Conservation (phyloP, 2,888 invertebrate genomes). For the Branchipolynoe longqiensis region DNA sequence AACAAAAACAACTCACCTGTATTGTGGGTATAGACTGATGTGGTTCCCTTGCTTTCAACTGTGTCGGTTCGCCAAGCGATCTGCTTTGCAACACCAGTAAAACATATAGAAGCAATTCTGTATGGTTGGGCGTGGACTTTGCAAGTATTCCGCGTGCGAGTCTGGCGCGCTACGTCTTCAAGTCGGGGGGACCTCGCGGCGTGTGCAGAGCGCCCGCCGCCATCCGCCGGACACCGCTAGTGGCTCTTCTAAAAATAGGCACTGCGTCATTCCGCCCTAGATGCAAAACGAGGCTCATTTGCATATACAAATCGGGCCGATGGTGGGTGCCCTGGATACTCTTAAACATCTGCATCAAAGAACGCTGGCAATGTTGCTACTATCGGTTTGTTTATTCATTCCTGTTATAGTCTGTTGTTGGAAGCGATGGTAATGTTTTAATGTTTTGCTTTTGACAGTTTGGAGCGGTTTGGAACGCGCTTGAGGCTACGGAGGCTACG, state of each 20-base stretch:
- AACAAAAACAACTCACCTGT: too few relatives aligned
- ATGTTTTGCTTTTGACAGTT: too few relatives aligned
- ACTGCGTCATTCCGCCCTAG: neutral
- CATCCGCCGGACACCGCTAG: neutral
- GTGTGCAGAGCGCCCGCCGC: neutral
- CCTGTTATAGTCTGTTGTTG: neutral
- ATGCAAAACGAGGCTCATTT: neutral
- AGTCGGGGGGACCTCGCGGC: neutral
- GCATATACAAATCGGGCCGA: neutral
- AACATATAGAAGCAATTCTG: neutral
- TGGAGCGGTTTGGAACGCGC: too few relatives aligned
- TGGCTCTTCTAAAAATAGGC: conserved; percentile 28
- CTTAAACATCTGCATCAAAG: neutral
- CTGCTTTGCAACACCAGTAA: neutral
- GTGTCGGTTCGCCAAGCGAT: neutral
- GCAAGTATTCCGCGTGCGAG: neutral
- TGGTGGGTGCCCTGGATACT: conserved; percentile 12
- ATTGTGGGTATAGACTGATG: too few relatives aligned
- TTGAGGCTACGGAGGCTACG: too few relatives aligned
- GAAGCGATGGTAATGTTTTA: too few relatives aligned
- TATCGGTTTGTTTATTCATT: neutral
- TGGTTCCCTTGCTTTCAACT: too few relatives aligned
- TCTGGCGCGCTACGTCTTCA: neutral
- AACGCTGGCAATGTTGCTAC: neutral
- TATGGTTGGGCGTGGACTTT: neutral